A percentile compares a stretch with the other conserved stretches of the same genome.
Conservation (phyloP, 2,797 vertebrate genomes). For the Platyrinchus mystaceus region DNA sequence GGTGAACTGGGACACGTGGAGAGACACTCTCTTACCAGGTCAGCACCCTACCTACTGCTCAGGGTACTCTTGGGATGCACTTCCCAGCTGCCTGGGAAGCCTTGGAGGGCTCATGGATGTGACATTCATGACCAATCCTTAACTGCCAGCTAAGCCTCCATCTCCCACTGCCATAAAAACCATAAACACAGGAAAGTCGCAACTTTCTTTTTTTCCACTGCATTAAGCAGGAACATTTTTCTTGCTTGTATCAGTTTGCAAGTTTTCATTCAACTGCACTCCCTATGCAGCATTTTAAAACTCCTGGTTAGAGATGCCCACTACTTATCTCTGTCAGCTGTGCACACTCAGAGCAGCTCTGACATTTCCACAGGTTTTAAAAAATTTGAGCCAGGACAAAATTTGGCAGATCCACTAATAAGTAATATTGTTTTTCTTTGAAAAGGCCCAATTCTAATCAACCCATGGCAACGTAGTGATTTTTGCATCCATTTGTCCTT, state of each 20-base stretch:
- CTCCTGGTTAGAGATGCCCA: neutral
- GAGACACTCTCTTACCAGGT: neutral
- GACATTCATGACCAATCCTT: neutral
- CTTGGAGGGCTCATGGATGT: accelerated
- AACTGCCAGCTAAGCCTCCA: neutral
- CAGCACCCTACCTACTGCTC: neutral
- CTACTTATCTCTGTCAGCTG: conserved; percentile 25
- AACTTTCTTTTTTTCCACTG: neutral
- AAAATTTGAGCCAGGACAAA: conserved; percentile 18
- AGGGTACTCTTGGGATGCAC: neutral
- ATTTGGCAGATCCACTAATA: conserved; percentile 40
- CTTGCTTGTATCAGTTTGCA: neutral
- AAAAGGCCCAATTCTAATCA: conserved; percentile 37
- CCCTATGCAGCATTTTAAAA: conserved; percentile 20
- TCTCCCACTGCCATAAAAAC: neutral
- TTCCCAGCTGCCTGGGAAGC: neutral
- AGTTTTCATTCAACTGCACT: neutral
- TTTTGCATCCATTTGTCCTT: conserved; percentile 23
- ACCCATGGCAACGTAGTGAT: neutral
- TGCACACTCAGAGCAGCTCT: neutral
- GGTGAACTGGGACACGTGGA: neutral
- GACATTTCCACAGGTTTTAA: conserved; percentile 33
- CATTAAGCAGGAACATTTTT: conserved; percentile 44
- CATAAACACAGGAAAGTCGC: neutral
- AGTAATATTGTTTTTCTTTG: conserved; percentile 18